Evolutionary conservation across 2,888 invertebrate species (phyloP).

Genomic region (Biston betularia): DNA sequence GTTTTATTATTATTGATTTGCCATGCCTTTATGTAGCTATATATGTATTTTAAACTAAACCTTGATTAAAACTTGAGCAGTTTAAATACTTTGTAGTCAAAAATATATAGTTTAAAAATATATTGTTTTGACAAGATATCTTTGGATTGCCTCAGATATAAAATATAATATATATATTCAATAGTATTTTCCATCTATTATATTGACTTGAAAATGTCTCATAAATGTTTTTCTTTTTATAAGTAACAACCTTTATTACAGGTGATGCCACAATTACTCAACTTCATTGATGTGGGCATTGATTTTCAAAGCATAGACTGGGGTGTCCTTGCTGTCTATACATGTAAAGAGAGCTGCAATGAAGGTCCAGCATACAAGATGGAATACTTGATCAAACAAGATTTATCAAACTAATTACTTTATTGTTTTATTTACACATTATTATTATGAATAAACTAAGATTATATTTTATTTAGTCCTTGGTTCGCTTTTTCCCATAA

Average conservation of each 20-base stretch:
- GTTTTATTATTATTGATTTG: no score
- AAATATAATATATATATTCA: no score
- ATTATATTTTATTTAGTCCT: slow-evolving; percentile 51
- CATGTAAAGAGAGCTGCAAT: slow-evolving; percentile 93
- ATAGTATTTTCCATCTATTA: no score
- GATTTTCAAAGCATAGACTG: slow-evolving; percentile 91
- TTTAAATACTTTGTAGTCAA: no score
- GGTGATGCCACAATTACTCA: slow-evolving; percentile 94
- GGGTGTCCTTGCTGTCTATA: slow-evolving; percentile 95
- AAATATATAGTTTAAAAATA: no score
- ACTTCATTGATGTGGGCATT: slow-evolving; percentile 88
- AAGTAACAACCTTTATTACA: slow-evolving; percentile 66
- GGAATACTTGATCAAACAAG: slow-evolving; percentile 95
- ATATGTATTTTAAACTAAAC: no score
- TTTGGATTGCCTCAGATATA: no score
- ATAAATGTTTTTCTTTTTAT: no score
- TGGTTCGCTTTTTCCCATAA: slow-evolving; percentile 71
- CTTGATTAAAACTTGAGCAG: no score
- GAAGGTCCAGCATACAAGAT: slow-evolving; percentile 88
- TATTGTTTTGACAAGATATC: no score
- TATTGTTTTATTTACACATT: slow-evolving; percentile 21
- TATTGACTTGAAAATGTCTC: no score
- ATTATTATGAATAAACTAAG: slow-evolving; percentile 6
- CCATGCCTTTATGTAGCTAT: no score
- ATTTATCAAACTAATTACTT: slow-evolving; percentile 80